These are phyloP conservation scores for Cinclus cinclus DNA, from an alignment of 2,113 vertebrate genomes.

Conservation along the genomic window DNA sequence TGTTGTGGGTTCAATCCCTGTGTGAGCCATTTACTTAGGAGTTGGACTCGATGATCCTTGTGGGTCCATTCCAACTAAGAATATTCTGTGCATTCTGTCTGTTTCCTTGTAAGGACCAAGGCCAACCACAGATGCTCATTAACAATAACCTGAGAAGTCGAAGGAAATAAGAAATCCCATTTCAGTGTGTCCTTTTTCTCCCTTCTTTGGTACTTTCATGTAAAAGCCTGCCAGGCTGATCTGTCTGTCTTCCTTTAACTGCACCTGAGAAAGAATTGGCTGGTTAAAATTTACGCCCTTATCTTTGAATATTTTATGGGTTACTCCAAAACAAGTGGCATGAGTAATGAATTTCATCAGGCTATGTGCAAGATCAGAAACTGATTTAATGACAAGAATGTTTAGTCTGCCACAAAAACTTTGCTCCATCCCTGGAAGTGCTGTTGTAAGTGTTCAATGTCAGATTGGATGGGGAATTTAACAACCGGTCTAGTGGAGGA, in stretches of 20 bases:
- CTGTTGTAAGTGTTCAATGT: not conserved
- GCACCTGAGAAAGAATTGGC: not conserved
- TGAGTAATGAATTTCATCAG: not conserved
- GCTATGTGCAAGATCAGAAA: not conserved
- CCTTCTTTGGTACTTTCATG: not conserved
- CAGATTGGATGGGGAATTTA: not conserved
- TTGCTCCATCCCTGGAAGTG: not conserved
- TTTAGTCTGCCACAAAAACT: not conserved
- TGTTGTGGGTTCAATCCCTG: not conserved
- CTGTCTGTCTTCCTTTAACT: not conserved
- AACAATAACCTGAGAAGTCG: not conserved
- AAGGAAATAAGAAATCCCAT: not conserved
- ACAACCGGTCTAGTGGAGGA: not conserved
- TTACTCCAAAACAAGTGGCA: not conserved
- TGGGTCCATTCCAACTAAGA: not conserved
- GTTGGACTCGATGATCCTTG: not conserved
- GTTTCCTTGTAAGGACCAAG: not conserved
- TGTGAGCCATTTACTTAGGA: not conserved
- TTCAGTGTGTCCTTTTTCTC: not conserved
- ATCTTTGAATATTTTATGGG: not conserved
- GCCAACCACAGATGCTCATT: not conserved
- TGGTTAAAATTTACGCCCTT: not conserved
- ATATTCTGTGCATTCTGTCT: not conserved
- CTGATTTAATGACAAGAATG: not conserved
- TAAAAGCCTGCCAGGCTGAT: not conserved